Conservation (phyloP, 2,888 invertebrate genomes). For the Meandrusa payeni region DNA sequence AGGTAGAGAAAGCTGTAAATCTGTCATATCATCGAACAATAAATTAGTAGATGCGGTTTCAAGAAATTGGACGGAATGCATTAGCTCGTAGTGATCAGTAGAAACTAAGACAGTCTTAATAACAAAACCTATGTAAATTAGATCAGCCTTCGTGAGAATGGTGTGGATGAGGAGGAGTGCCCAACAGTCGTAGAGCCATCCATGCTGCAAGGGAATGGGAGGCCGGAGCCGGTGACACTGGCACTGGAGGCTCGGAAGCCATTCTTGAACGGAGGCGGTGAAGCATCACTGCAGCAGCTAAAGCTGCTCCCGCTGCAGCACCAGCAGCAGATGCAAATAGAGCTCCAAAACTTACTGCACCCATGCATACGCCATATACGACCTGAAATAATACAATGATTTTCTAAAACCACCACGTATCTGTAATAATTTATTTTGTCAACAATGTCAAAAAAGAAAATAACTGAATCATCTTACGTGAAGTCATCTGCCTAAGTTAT, state of each 20-base stretch:
- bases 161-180: conserved; percentile 64
- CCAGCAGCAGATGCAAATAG: conserved; percentile 93
- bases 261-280: conserved; percentile 89
- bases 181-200: conserved; percentile 85
- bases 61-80: conserved; percentile 19
- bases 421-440: too few species aligned
- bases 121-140: conserved; percentile 4
- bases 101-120: conserved; percentile 44
- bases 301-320: conserved; percentile 92
- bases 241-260: conserved; percentile 76
- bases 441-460: too few species aligned
- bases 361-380: conserved; percentile 95
- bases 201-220: conserved; percentile 86
- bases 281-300: conserved; percentile 91
- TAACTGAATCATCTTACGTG: too few species aligned
- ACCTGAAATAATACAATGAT: conserved; percentile 70
- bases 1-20: too few species aligned
- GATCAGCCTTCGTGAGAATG: conserved; percentile 57
- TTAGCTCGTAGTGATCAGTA: conserved; percentile 21
- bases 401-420: too few species aligned
- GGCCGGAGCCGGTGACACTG: conserved; percentile 74
- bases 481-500: too few species aligned
- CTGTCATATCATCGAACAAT: too few species aligned
- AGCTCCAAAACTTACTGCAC: conserved; percentile 93
- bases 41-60: conserved; percentile 18